Base-by-base conservation (phyloP, 2,797 vertebrate genomes). In the Epinephelus awoara region DNA sequence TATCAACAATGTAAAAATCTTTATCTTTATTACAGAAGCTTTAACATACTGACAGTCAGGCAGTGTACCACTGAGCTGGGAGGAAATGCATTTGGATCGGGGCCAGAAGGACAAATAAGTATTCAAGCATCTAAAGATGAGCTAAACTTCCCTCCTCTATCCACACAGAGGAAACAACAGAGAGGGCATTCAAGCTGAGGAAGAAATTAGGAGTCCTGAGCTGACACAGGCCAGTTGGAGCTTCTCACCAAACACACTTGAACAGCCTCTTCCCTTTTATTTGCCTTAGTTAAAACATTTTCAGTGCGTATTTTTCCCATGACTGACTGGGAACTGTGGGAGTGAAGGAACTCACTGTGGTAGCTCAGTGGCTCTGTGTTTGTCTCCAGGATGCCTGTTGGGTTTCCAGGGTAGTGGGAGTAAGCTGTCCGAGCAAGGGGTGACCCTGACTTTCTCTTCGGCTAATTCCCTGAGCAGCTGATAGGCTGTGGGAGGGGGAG, bases 391-490 rank as follows among this genome's bases (percentile, higher is more conserved):
- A 95, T 91, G 85, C 89, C 84, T 90, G 81, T 74, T 84, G 79
- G 85, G 91, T 93, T 91, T 92, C 93, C 93, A 93, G 81, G 91
- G 88, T 73, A 89, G 82, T 92, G 82, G 85, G 91, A 92, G 89
- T 78, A 85, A 84, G 78, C 75, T 57, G 86, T 87, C 84, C 89
- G 91, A 85, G 85, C 78, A 74, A 69, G 73, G 73, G 86, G 62
- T 92, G 88, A 92, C 90, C 92, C 91, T 88, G 88, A 92, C 91
- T 90, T 86, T 92, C 84, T 92, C 80, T 85, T 13, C 71, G 75
- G 62, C 72, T 70, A 66, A 82, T 91, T 90, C 88, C 90, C 91
- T 71, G 73, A 90, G 89, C 85, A 84, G 86, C 88, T 90, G 90
- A 93, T 91, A 90, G 90, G 90, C 91, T 91, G 85, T 19, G 42